Conservation (phyloP, 1,140 invertebrate genomes). For the Drosophila micromelanica region DNA sequence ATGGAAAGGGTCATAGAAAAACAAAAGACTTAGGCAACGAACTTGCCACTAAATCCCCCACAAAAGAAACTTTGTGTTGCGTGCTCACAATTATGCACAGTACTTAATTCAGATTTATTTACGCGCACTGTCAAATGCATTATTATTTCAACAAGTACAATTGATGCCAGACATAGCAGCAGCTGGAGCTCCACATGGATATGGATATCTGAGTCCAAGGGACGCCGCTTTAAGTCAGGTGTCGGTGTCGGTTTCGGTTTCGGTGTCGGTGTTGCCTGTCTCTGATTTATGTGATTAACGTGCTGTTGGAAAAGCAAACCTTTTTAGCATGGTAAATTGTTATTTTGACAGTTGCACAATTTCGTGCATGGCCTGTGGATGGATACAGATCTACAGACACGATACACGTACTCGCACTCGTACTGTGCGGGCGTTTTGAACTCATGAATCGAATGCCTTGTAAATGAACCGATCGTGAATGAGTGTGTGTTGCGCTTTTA, state of each 20-base stretch:
- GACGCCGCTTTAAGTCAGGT: conserved; percentile 40
- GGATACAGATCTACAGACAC: conserved; percentile 74
- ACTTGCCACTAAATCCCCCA: conserved; percentile 61
- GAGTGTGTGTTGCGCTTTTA: conserved; percentile 67
- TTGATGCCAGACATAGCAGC: conserved; percentile 23
- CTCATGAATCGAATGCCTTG: conserved; percentile 72
- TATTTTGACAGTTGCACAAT: conserved; percentile 81
- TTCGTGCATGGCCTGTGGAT: conserved; percentile 62
- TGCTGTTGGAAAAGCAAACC: conserved; percentile 45
- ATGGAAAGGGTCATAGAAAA: conserved; percentile 48
- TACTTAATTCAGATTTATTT: conserved; percentile 48
- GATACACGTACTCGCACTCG: conserved; percentile 43
- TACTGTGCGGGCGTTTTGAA: conserved; percentile 52
- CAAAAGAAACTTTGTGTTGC: conserved; percentile 46
- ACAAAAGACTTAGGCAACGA: conserved; percentile 83
- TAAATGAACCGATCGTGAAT: conserved; percentile 76
- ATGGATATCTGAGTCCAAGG: conserved; percentile 13
- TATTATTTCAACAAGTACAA: conserved; percentile 39
- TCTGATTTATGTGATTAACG: conserved; percentile 47
- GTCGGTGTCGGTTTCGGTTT: conserved; percentile 20
- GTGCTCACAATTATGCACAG: conserved; percentile 53
- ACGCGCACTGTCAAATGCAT: conserved; percentile 49
- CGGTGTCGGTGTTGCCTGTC: conserved; percentile 28
- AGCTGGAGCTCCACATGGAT: conserved; percentile 3
- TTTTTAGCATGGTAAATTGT: conserved; percentile 62